Evolutionary conservation across 37 sponge, comb jelly and placozoan genomes (phyloP), one percentile per base, ranked within the genome.

Genomic region (Agelas oroides): DNA sequence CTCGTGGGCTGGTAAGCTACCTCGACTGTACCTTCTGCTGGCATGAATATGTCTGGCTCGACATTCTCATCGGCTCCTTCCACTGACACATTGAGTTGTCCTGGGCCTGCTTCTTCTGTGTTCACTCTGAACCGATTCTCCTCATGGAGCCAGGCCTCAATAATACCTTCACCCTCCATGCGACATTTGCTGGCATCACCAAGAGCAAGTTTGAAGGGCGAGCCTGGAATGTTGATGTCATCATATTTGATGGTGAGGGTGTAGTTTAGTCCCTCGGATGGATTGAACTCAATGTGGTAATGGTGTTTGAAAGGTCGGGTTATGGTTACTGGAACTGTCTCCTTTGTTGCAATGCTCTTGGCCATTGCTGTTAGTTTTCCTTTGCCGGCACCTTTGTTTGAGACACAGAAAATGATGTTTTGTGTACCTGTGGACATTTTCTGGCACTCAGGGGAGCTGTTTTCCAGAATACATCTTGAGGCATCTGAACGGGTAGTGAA

Each of bases 111-210:
- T 2, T 88, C 89, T 25, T 52, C 75, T 30, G 78, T 64, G 52
- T 77, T n/a, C 8, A 95, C 80, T 14, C 31, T 35, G 59, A 95
- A 95, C 5, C 18, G 72, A 28, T 78, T 72, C 59, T 56, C 23
- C 38, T 86, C 52, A 25, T 76, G 39, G 15, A 57, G 57, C 55
- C 81, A 79, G 5, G 95, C 76, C 20, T 46, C 40, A 18, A 56
- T 67, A 1, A 93, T 77, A 34, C 96, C 96, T 54, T 88, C 90
- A 15, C 96, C 96, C 8, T 93, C 88, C 15, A 84, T 83, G 52
- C 69, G 39, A 53, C 86, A 84, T 61, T 66, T 76, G 67, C 80
- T 58, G 25, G 82, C 74, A 37, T 71, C 76, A 25, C 70, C 87
- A 70, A 93, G 86, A 19, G 62, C 46, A 2, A 96, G 65, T 70